Conservation (phyloP, 2,888 invertebrate genomes). For the Tridacna gigas region DNA sequence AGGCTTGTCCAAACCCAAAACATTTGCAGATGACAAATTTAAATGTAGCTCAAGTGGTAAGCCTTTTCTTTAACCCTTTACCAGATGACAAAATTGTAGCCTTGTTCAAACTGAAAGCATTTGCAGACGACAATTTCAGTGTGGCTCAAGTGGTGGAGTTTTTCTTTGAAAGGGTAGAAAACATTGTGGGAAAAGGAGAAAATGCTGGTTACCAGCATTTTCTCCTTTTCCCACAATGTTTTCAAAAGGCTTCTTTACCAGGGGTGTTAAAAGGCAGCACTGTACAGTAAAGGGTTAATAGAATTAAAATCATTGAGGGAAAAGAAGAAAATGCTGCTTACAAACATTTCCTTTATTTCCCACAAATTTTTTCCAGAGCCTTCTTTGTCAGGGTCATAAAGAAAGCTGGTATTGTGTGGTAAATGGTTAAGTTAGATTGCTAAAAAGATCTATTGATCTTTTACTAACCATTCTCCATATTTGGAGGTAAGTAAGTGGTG, state of each 20-base stretch:
- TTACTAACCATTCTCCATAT: constrained; percentile 40
- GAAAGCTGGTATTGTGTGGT: not conserved
- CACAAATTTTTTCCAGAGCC: too few relatives aligned
- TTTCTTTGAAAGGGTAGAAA: not conserved
- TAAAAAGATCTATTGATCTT: not conserved
- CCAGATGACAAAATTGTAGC: too few relatives aligned
- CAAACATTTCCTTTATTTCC: not conserved
- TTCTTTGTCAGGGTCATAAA: not conserved
- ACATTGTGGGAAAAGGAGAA: constrained; percentile 8
- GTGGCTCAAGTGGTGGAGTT: too few relatives aligned
- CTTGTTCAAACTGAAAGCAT: too few relatives aligned
- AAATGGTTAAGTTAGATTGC: not conserved
- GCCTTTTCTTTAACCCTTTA: too few relatives aligned
- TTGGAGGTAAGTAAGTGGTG: constrained; percentile 57
- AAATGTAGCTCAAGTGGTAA: too few relatives aligned
- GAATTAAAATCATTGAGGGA: not conserved
- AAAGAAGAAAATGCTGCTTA: not conserved
- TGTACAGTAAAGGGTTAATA: not conserved
- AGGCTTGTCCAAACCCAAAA: too few relatives aligned
- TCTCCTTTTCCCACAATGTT: not conserved
- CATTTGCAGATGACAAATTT: too few relatives aligned
- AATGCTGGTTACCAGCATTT: not conserved
- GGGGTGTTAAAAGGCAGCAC: not conserved
- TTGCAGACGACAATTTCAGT: too few relatives aligned
- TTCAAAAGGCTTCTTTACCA: not conserved